Conservation (phyloP, 1,140 invertebrate genomes). For the Drosophila navojoa region DNA sequence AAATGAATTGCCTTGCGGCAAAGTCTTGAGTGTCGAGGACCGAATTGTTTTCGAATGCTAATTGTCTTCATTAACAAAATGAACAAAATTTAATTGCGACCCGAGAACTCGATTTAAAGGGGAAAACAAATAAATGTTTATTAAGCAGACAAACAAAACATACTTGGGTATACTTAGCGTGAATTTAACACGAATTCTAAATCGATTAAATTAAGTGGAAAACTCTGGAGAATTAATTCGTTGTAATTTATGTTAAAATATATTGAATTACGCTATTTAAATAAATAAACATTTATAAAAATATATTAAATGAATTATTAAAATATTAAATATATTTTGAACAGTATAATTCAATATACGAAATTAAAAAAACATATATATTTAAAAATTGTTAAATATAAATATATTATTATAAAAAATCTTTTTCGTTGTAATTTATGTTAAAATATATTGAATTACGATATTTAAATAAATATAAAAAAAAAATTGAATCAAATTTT, state of each 20-base stretch:
- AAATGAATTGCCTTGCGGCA: slow-evolving; percentile 62
- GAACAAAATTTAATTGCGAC: slow-evolving; percentile 29
- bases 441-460: background rate
- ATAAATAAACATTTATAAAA: background rate
- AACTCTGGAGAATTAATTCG: background rate
- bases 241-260: background rate
- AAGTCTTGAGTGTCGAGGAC: slow-evolving; percentile 51
- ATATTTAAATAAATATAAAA: background rate
- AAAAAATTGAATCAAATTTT: too few relatives aligned
- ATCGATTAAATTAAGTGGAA: background rate
- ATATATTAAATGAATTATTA: too few relatives aligned
- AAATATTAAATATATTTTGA: too few relatives aligned
- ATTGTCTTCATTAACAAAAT: slow-evolving; percentile 45
- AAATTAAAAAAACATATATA: too few relatives aligned
- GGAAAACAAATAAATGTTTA: background rate
- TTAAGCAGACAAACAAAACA: background rate
- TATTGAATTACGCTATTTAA: background rate
- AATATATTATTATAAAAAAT: too few relatives aligned
- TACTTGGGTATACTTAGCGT: background rate
- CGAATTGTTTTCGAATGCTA: slow-evolving; percentile 48
- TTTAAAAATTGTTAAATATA: too few relatives aligned
- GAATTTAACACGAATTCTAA: background rate
- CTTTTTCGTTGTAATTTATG: too few relatives aligned
- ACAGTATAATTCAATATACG: too few relatives aligned
- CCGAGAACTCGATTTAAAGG: slow-evolving; percentile 4